Percentiles rank a stretch among this genome's conserved stretches.
Conservation (phyloP, 2,113 vertebrate genomes). For the Nothoprocta pentlandii region DNA sequence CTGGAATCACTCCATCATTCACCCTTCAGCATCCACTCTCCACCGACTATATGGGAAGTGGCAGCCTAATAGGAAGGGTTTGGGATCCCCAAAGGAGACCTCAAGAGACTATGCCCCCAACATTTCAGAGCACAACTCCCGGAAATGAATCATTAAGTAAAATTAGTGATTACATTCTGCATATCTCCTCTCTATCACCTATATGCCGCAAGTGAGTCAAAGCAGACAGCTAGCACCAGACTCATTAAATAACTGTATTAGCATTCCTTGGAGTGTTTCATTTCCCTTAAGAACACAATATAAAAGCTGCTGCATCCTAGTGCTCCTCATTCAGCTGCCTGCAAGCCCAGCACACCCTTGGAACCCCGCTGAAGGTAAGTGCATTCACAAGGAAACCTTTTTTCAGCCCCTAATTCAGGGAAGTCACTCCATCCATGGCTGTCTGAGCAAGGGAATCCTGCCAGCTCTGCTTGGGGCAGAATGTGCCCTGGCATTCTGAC, state of each 20-base stretch:
- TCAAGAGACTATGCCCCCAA: accelerated
- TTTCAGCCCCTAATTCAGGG: accelerated
- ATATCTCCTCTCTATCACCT: neutral
- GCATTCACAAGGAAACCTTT: accelerated
- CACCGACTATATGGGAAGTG: neutral
- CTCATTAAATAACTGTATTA: conserved; percentile 4
- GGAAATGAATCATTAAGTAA: neutral
- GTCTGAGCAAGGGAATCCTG: accelerated
- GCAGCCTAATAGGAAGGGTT: neutral
- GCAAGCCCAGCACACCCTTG: accelerated
- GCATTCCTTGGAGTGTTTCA: conserved; percentile 60
- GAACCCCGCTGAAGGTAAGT: conserved; percentile 3
- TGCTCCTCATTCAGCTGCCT: neutral
- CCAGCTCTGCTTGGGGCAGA: accelerated
- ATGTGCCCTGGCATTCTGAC: neutral
- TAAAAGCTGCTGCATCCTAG: neutral
- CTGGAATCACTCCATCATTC: neutral
- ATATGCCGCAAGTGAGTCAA: conserved; percentile 33
- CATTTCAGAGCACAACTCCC: accelerated
- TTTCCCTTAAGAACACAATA: neutral
- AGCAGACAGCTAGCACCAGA: neutral
- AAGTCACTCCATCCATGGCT: accelerated
- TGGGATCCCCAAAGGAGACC: accelerated
- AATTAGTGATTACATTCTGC: accelerated
- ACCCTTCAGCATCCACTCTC: neutral